Evolutionary conservation across 2,888 invertebrate species (phyloP).

Genomic region (Parnassius apollo): DNA sequence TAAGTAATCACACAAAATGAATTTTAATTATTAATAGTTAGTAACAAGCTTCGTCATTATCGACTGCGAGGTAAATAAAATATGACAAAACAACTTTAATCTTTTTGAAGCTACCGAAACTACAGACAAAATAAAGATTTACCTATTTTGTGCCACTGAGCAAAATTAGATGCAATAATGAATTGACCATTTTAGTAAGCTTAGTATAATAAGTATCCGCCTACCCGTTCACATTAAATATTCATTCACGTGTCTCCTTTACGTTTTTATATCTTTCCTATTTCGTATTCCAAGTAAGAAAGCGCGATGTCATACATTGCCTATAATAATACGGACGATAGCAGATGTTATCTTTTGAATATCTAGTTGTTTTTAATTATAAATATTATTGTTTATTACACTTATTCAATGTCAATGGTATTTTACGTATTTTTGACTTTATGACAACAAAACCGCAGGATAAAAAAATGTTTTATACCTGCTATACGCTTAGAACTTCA

Average conservation of each 20-base stretch:
- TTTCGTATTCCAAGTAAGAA: constrained; percentile 44
- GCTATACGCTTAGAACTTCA: too few species aligned
- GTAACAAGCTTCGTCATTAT: neutral
- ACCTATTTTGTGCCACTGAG: neutral
- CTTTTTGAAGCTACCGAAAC: neutral
- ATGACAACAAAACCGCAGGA: too few species aligned
- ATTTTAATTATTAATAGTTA: neutral
- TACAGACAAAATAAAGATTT: too few species aligned
- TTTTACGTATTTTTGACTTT: too few species aligned
- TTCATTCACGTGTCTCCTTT: constrained; percentile 48
- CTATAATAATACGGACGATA: constrained; percentile 33
- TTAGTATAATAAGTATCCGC: constrained; percentile 20
- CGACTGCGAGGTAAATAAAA: too few species aligned
- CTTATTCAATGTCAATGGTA: too few species aligned
- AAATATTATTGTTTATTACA: constrained; percentile 2
- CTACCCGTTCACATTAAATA: constrained; percentile 48
- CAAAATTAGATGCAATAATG: neutral
- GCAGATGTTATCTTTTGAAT: constrained; percentile 29
- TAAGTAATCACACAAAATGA: neutral
- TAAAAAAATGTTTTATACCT: too few species aligned
- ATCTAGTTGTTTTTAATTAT: constrained; percentile 9
- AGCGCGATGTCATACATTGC: constrained; percentile 42
- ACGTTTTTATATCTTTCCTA: constrained; percentile 47
- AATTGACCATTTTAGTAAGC: constrained; percentile 28
- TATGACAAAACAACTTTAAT: neutral